A percentile compares a stretch with the other conserved stretches of the same genome.
Conservation (phyloP, 2,113 vertebrate genomes). For the Mugil cephalus region DNA sequence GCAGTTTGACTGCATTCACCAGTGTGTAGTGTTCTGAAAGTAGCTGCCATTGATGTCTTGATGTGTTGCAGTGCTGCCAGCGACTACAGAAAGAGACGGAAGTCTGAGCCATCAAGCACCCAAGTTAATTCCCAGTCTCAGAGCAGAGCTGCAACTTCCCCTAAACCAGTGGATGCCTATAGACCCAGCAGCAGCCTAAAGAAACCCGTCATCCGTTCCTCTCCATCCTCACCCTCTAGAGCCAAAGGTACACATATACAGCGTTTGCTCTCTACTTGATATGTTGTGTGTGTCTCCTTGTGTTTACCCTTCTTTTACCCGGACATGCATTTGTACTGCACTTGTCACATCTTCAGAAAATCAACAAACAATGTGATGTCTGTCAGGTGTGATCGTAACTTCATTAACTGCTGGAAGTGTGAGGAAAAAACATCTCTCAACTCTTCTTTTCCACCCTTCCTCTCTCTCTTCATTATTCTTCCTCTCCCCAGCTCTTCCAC, state of each 20-base stretch:
- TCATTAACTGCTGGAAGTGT: slow-evolving; percentile 25
- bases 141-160: slow-evolving; percentile 76
- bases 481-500: slow-evolving; percentile 31
- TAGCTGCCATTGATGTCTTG: slow-evolving; percentile 9
- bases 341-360: neutral
- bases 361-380: slow-evolving; percentile 7
- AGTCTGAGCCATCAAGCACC: slow-evolving; percentile 93
- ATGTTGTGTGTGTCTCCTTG: neutral
- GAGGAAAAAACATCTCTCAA: slow-evolving; percentile 13
- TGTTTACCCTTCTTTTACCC: slow-evolving; percentile 5
- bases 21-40: neutral
- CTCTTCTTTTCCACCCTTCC: slow-evolving; percentile 17
- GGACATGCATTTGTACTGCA: neutral
- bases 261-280: neutral
- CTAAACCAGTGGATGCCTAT: slow-evolving; percentile 80
- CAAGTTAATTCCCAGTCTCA: slow-evolving; percentile 83
- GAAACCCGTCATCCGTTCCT: slow-evolving; percentile 90
- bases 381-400: slow-evolving; percentile 18
- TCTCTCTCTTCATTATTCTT: slow-evolving; percentile 17
- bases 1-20: neutral
- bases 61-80: slow-evolving; percentile 85
- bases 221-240: slow-evolving; percentile 94
- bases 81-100: slow-evolving; percentile 96
- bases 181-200: slow-evolving; percentile 87
- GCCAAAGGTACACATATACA: slow-evolving; percentile 89